phyloP scores from a whole-genome alignment of 2,113 vertebrate genomes.

The Lophochroa leadbeateri region DNA sequence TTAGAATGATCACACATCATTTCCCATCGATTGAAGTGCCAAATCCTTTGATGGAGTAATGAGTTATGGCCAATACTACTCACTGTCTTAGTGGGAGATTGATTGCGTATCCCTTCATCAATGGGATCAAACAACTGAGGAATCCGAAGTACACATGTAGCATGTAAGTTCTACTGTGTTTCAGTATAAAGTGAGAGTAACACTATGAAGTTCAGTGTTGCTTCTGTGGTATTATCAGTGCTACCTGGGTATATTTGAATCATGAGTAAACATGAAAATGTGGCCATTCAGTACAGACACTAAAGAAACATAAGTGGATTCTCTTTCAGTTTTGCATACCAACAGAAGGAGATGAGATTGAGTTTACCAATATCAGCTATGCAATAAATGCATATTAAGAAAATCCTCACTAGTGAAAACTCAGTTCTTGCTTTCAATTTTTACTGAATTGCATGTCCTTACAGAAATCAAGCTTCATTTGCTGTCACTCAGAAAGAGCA shows the following conservation, averaged over 20 bases:
- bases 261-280: neutral
- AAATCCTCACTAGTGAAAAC: neutral
- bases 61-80: conserved; percentile 86
- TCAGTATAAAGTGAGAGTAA: neutral
- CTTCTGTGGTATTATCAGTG: neutral
- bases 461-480: neutral
- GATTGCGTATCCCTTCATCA: conserved; percentile 80
- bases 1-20: conserved; percentile 90
- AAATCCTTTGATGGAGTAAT: conserved; percentile 85
- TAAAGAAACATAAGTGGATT: neutral
- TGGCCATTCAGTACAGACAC: neutral
- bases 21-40: conserved; percentile 89
- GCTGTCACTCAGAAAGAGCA: neutral
- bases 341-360: neutral
- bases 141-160: conserved; percentile 70
- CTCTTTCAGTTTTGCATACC: neutral
- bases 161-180: conserved; percentile 46
- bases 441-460: neutral
- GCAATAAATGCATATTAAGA: neutral
- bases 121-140: conserved; percentile 80
- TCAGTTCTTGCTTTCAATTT: neutral
- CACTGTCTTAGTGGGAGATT: conserved; percentile 84
- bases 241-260: neutral
- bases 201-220: conserved; percentile 15
- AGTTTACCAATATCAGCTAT: neutral